phyloP scores from a whole-genome alignment of 2,888 invertebrate species.

The Keiferia lycopersicella region DNA sequence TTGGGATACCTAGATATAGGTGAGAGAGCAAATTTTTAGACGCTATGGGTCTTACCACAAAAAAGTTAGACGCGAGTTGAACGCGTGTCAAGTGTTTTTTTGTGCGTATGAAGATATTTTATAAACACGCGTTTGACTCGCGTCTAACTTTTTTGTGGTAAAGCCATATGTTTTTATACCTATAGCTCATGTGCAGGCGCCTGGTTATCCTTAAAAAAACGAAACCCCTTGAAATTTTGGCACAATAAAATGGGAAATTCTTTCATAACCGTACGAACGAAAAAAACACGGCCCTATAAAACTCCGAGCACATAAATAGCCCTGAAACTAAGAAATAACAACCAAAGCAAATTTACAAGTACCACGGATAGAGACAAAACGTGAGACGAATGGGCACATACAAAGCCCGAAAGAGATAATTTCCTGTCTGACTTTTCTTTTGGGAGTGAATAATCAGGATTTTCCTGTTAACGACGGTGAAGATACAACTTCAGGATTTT shows the following conservation, averaged over 20 bases:
- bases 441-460: constrained; percentile 27
- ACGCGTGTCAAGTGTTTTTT: too few relatives aligned
- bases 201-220: background rate
- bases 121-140: too few relatives aligned
- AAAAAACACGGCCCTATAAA: background rate
- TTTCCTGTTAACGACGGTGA: constrained; percentile 27
- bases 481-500: constrained; percentile 11
- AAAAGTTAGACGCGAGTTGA: too few relatives aligned
- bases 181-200: too few relatives aligned
- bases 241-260: too few relatives aligned
- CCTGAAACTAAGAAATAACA: constrained; percentile 24
- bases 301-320: background rate
- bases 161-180: too few relatives aligned
- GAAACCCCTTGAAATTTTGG: too few relatives aligned
- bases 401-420: constrained; percentile 26
- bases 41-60: too few relatives aligned
- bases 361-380: constrained; percentile 20
- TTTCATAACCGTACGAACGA: background rate
- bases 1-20: too few relatives aligned
- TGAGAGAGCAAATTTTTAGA: too few relatives aligned
- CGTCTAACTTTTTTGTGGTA: too few relatives aligned
- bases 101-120: too few relatives aligned
- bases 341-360: constrained; percentile 23
- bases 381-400: constrained; percentile 26
- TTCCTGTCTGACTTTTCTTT: constrained; percentile 26